Evolutionary conservation across 2,113 vertebrate species (phyloP).

Genomic region (Tachysurus fulvidraco): DNA sequence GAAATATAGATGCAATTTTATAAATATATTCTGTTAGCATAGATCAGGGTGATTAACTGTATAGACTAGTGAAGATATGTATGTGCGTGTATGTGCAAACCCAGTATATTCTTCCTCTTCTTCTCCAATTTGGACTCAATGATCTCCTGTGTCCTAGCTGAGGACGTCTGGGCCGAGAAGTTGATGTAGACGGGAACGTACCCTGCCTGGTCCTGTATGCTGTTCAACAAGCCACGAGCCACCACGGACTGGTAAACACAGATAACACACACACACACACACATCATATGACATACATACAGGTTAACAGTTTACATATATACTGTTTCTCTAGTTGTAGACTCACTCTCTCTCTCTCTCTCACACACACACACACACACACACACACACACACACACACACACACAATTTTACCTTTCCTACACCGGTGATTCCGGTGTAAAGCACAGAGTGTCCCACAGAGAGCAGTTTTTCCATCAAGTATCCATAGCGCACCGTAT

Average conservation of each 20-base stretch:
- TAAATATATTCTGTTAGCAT: too few species aligned
- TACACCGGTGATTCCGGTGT: slow-evolving; percentile 84
- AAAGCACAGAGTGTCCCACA: slow-evolving; percentile 78
- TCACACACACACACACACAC: too few species aligned
- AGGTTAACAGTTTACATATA: neutral
- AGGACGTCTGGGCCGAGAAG: slow-evolving; percentile 84
- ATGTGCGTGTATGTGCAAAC: slow-evolving; percentile 55
- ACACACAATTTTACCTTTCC: slow-evolving; percentile 76
- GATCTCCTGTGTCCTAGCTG: slow-evolving; percentile 81
- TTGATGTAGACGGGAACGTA: slow-evolving; percentile 82
- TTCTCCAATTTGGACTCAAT: slow-evolving; percentile 86
- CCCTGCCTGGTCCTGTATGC: slow-evolving; percentile 75
- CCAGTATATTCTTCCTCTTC: slow-evolving; percentile 81
- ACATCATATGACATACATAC: neutral
- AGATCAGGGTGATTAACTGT: too few species aligned
- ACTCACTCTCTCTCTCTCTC: neutral
- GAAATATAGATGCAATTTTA: neutral
- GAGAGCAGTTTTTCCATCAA: slow-evolving; percentile 86
- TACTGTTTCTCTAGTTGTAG: neutral
- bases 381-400: too few species aligned
- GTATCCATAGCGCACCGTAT: slow-evolving; percentile 86
- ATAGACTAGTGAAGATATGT: neutral
- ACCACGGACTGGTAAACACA: slow-evolving; percentile 75
- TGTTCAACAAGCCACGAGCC: slow-evolving; percentile 77
- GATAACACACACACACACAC: slow-evolving; percentile 31